These are phyloP conservation scores for Pseudopleuronectes americanus DNA, from an alignment of 2,797 vertebrate genomes.

Conservation along the genomic window DNA sequence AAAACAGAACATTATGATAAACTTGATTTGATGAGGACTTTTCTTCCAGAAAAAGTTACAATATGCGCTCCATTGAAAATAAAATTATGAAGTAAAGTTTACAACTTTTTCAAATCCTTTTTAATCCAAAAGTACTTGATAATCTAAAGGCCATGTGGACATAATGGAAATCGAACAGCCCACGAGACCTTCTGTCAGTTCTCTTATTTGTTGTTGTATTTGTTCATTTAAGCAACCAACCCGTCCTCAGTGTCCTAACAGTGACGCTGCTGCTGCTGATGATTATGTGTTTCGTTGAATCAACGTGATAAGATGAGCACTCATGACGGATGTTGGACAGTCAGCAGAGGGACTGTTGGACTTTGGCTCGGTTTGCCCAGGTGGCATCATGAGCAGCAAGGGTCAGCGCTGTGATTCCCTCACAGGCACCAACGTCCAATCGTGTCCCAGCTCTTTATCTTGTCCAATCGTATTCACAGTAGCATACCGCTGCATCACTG, in stretches of 20 bases:
- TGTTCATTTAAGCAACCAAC: slow-evolving; percentile 4
- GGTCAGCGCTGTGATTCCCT: slow-evolving; percentile 45
- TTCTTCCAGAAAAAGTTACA: no score
- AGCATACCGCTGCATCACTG: not conserved
- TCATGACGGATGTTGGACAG: slow-evolving; percentile 23
- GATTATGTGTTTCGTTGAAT: slow-evolving; percentile 52
- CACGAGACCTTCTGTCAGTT: not conserved
- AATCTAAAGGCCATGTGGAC: no score
- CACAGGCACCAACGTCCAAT: slow-evolving; percentile 32
- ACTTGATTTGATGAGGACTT: no score
- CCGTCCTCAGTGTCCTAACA: not conserved
- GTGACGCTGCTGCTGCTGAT: slow-evolving; percentile 6
- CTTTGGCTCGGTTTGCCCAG: slow-evolving; percentile 61
- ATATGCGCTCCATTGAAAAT: no score
- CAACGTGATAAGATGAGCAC: slow-evolving; percentile 62
- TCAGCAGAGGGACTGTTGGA: slow-evolving; percentile 64
- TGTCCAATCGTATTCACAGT: slow-evolving; percentile 53
- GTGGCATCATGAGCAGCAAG: slow-evolving; percentile 64
- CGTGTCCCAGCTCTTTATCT: slow-evolving; percentile 30
- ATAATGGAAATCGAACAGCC: not conserved
- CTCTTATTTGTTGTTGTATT: slow-evolving; percentile 21
- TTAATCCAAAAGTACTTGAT: no score
- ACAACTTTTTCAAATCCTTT: no score
- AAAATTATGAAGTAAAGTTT: not conserved
- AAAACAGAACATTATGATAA: not conserved